Conservation (phyloP, 1,140 invertebrate genomes). For the Bombus impatiens region DNA sequence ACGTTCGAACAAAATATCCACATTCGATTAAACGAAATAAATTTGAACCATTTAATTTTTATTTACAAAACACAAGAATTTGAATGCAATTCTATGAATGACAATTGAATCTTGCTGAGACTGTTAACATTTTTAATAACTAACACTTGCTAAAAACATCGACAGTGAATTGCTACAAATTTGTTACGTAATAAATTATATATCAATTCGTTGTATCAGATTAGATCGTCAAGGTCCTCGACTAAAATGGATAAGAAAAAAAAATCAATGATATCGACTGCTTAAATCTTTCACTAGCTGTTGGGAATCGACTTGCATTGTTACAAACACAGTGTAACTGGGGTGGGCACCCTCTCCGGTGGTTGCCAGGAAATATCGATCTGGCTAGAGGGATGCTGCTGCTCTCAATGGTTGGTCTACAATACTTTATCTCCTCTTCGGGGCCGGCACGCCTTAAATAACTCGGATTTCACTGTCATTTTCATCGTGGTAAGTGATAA, state of each 20-base stretch:
- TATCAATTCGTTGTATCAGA: background rate
- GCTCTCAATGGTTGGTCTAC: constrained; percentile 61
- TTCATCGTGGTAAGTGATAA: constrained; percentile 14
- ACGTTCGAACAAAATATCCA: too few relatives aligned
- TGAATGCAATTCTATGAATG: background rate
- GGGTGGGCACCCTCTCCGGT: constrained; percentile 71
- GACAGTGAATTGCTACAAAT: background rate
- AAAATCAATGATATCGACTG: background rate
- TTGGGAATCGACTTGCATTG: constrained; percentile 72
- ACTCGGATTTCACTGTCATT: constrained; percentile 65
- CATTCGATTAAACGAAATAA: too few relatives aligned
- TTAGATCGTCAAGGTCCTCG: background rate
- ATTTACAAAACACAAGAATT: background rate
- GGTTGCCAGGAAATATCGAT: constrained; percentile 79
- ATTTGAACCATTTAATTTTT: too few relatives aligned
- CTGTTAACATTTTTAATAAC: background rate
- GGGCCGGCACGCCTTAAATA: constrained; percentile 60
- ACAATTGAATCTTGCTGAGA: background rate
- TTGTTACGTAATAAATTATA: background rate
- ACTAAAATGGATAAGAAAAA: background rate
- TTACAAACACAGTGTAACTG: constrained; percentile 72
- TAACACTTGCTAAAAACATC: background rate
- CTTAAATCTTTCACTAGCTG: constrained; percentile 65
- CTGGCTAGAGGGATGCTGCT: constrained; percentile 68
- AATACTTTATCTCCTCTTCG: constrained; percentile 67